Conservation (phyloP, 30 jellyfish, hydroid and myxozoan genomes). For the Aurelia coerulea region DNA sequence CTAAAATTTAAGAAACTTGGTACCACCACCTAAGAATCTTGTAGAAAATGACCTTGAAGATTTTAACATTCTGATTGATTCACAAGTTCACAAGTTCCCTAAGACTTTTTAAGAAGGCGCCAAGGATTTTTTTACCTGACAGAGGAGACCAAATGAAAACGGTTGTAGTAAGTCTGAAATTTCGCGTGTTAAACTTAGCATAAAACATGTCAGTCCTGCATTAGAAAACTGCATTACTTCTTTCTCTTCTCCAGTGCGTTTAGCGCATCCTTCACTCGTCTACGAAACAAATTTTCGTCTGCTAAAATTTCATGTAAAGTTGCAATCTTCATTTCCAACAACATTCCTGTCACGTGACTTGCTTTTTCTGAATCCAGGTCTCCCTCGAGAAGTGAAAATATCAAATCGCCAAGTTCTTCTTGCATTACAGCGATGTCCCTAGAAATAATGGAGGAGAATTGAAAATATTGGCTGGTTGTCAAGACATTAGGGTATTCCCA, state of each 20-base stretch:
- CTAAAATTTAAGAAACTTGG: no score
- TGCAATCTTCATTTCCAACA: slow-evolving; percentile 37
- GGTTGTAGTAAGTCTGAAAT: neutral
- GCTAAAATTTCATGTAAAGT: slow-evolving; percentile 45
- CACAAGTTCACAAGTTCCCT: no score
- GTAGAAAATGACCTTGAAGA: no score
- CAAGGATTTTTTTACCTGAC: neutral
- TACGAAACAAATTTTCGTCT: slow-evolving; percentile 31
- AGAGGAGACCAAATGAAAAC: neutral
- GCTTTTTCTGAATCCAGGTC: slow-evolving; percentile 55
- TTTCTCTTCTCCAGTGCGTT: neutral
- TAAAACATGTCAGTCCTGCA: no score
- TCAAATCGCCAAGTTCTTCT: slow-evolving; percentile 62
- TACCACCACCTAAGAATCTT: no score
- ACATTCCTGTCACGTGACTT: slow-evolving; percentile 66
- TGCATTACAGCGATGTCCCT: slow-evolving; percentile 48
- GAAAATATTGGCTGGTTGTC: no score
- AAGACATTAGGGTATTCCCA: no score
- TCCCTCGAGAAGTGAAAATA: slow-evolving; percentile 34
- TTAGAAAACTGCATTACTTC: no score
- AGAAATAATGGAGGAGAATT: neutral
- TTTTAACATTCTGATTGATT: no score
- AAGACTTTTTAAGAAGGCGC: no score
- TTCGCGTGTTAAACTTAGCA: no score
- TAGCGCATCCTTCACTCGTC: slow-evolving; percentile 23